phyloP scores from a whole-genome alignment of 1,140 invertebrate species.

The Metaphire vulgaris region DNA sequence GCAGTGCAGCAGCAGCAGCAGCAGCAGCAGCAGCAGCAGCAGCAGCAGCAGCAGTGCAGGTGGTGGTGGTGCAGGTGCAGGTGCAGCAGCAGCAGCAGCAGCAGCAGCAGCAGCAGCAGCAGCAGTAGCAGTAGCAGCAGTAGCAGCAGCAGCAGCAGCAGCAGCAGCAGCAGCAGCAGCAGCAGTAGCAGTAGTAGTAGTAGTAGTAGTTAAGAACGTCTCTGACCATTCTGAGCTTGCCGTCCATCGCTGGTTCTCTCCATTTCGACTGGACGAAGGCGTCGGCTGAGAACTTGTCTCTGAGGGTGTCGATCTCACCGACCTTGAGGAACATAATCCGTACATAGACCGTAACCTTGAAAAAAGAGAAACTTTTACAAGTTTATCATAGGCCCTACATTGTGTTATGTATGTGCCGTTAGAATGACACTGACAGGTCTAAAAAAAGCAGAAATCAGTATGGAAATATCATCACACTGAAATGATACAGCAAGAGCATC shows the following conservation, averaged over 20 bases:
- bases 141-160: slow-evolving; percentile 1
- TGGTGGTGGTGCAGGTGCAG: too few relatives aligned
- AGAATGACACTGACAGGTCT: too few relatives aligned
- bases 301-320: slow-evolving; percentile 42
- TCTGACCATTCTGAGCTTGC: slow-evolving; percentile 12
- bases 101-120: slow-evolving; percentile 8
- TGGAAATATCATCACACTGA: too few relatives aligned
- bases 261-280: slow-evolving; percentile 36
- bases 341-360: slow-evolving; percentile 35
- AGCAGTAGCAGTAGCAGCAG: not conserved
- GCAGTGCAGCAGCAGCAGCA: too few relatives aligned
- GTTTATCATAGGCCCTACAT: too few relatives aligned
- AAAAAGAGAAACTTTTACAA: too few relatives aligned
- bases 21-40: too few relatives aligned
- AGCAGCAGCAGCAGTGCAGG: too few relatives aligned
- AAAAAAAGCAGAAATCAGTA: too few relatives aligned
- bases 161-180: slow-evolving; percentile 7
- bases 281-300: slow-evolving; percentile 42
- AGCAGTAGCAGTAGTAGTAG: not conserved
- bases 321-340: slow-evolving; percentile 41
- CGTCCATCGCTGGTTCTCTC: slow-evolving; percentile 27
- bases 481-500: too few relatives aligned
- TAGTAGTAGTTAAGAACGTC: too few relatives aligned
- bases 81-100: slow-evolving; percentile 9
- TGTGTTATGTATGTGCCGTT: too few relatives aligned